Conservation (phyloP, 1,140 invertebrate genomes). For the Drosophila mauritiana region DNA sequence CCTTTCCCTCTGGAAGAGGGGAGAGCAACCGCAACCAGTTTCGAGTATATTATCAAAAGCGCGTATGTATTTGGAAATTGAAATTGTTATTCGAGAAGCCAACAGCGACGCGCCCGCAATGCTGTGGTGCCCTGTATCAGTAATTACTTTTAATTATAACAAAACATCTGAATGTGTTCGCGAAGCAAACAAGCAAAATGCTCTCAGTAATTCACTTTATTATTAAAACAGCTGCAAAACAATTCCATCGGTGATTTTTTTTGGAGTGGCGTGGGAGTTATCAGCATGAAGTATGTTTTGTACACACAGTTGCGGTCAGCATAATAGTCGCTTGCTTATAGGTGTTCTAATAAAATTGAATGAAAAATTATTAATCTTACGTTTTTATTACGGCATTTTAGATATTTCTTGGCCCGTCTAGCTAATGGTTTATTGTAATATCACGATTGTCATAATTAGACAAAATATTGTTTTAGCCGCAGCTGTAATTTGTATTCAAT, state of each 20-base stretch:
- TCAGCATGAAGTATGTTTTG: conserved; percentile 19
- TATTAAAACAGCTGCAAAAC: conserved; percentile 54
- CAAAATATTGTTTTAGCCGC: neutral
- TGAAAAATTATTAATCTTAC: neutral
- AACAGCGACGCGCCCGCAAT: neutral
- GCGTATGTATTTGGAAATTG: conserved; percentile 52
- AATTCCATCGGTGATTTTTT: conserved; percentile 20
- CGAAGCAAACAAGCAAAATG: conserved; percentile 50
- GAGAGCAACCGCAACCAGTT: conserved; percentile 39
- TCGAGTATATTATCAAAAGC: conserved; percentile 42
- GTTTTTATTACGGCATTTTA: too few species aligned
- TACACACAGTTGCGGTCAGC: neutral
- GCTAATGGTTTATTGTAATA: too few species aligned
- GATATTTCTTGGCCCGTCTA: too few species aligned
- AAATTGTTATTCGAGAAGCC: conserved; percentile 62
- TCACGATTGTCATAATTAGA: too few species aligned
- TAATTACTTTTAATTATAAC: conserved; percentile 68
- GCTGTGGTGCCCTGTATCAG: conserved; percentile 46
- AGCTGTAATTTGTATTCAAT: neutral
- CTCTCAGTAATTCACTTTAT: conserved; percentile 59
- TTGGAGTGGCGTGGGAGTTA: conserved; percentile 8
- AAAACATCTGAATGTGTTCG: conserved; percentile 66
- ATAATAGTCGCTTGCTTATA: neutral
- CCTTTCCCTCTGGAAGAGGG: conserved; percentile 32
- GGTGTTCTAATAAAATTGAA: neutral